Evolutionary conservation across 2,113 vertebrate species (phyloP), one percentile per base, ranked within the genome.

Genomic region (Electrona antarctica): DNA sequence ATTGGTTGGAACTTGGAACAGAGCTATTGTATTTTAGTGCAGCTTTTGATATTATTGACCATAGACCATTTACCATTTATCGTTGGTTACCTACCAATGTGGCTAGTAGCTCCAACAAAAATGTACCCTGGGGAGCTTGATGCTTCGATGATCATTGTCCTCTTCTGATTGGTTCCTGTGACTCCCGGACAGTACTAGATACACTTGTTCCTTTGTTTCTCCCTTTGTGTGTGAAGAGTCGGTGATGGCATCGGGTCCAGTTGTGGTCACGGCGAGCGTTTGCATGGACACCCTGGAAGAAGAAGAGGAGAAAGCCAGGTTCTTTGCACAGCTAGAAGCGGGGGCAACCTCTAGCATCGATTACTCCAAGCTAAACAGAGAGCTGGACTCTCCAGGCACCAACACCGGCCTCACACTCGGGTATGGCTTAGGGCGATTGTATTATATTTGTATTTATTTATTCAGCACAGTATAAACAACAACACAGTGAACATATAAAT

Each of bases 261-360:
- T 74, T 71, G 87, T 74, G 45, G 91, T 67, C 71, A 3, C 71
- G 0, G 0, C 77, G 0, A 87, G 54, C 51, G 21, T 87, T 80
- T 95, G 95, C 60, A 50, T 97, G 85, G 95, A 97, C 86, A 96
- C 95, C 6, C 87, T 97, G 82, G 93, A 95, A 81, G 96, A 98
- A 66, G 89, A 95, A 80, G 93, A 96, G 70, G 97, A 97, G 79
- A 97, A 97, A 83, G 92, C 92, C 1, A 70, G 78, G n/a, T 95
- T 99, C 87, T 97, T 98, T 81, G 91, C 93, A 29, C 91, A 87
- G 29, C 90, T 98, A 6, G 95, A 97, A 76, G 92, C 33, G 56
- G 95, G 91, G 60, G 90, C 92, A 59, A 93, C 92, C 3, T 95
- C 95, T 14, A 86, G 93, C 45, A 85, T 96, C 79, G 95, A 98